Conservation (phyloP, 2,113 vertebrate genomes). For the Callorhinus ursinus region DNA sequence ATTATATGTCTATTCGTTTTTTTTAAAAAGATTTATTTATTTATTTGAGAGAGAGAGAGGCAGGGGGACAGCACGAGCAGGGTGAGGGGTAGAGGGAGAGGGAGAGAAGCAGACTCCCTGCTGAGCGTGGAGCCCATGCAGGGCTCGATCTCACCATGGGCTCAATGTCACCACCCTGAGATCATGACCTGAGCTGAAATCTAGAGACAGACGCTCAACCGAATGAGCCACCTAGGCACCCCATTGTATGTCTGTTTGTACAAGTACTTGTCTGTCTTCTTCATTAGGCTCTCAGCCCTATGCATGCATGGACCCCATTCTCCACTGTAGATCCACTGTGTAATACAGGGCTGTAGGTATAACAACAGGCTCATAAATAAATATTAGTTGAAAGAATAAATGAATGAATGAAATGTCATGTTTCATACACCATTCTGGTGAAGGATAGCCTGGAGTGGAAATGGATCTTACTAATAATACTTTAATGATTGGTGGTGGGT, state of each 20-base stretch:
- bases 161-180: not conserved
- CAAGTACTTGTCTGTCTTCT: not conserved
- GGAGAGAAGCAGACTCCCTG: not conserved
- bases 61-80: not conserved
- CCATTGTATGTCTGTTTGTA: not conserved
- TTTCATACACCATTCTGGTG: not conserved
- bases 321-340: not conserved
- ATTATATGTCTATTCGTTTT: not conserved
- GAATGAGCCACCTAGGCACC: not conserved
- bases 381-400: conserved; percentile 22
- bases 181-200: not conserved
- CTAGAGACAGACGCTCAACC: not conserved
- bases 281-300: not conserved
- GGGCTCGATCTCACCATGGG: not conserved
- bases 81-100: not conserved
- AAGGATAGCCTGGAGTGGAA: not conserved
- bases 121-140: not conserved
- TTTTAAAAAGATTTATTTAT: not conserved
- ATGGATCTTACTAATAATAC: conserved; percentile 1
- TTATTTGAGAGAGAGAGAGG: not conserved
- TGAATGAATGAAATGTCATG: not conserved
- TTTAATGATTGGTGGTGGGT: not conserved
- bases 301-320: not conserved
- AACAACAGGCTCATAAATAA: conserved; percentile 7
- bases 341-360: not conserved